These are phyloP conservation scores for Ciona savignyi DNA, from an alignment of 23 tunicate genomes.

Conservation along the genomic window DNA sequence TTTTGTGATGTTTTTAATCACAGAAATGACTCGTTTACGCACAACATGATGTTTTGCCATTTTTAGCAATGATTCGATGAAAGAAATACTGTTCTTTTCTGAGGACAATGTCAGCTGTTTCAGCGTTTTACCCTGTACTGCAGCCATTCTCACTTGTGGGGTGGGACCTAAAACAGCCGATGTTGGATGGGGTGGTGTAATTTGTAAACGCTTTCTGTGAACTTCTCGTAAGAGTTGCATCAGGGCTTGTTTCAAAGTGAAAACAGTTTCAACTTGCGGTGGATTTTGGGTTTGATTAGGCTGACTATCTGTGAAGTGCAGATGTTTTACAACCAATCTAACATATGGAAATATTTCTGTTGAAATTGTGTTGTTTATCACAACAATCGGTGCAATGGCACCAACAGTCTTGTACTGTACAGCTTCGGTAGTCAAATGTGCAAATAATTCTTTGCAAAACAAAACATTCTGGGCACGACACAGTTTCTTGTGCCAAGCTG, in stretches of 20 bases:
- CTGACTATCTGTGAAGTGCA: constrained; percentile 6
- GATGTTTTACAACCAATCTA: constrained; percentile 38
- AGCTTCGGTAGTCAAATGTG: constrained; percentile 72
- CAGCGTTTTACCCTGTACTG: constrained; percentile 32
- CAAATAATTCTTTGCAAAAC: constrained; percentile 69
- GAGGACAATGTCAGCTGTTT: constrained; percentile 17
- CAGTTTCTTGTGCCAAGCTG: constrained; percentile 62
- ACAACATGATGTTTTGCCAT: constrained; percentile 77
- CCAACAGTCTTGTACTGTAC: constrained; percentile 42
- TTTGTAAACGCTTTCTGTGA: constrained; percentile 22
- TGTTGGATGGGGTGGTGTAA: constrained; percentile 71
- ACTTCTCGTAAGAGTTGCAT: constrained; percentile 49
- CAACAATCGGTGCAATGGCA: constrained; percentile 53
- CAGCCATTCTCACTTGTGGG: constrained; percentile 41
- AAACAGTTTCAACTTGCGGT: constrained; percentile 2
- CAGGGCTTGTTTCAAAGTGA: constrained; percentile 43
- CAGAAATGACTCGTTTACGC: constrained; percentile 35
- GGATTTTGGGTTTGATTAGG: constrained; percentile 1
- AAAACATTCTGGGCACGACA: constrained; percentile 83
- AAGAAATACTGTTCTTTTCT: constrained; percentile 14
- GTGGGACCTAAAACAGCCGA: constrained; percentile 67
- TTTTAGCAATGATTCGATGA: constrained; percentile 37
- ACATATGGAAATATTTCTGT: constrained; percentile 56
- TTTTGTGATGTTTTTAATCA: constrained; percentile 17
- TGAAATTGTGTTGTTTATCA: constrained; percentile 64